phyloP scores from a whole-genome alignment of 2,888 invertebrate species.

The Orthosia incerta region DNA sequence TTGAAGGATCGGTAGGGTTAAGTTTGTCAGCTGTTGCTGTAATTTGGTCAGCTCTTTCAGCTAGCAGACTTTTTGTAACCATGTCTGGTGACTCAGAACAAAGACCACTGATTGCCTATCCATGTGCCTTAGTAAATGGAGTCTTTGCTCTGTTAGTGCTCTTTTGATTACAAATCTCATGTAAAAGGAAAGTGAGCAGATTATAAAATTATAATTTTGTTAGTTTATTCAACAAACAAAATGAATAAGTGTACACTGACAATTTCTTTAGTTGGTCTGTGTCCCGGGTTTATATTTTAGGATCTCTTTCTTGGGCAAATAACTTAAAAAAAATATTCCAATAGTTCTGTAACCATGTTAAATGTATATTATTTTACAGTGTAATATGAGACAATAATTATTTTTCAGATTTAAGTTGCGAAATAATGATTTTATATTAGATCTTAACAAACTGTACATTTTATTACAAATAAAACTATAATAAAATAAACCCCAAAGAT shows the following conservation, averaged over 20 bases:
- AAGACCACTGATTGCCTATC: conserved; percentile 97
- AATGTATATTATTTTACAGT: conserved; percentile 38
- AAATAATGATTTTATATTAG: conserved; percentile 47
- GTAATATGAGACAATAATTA: conserved; percentile 28
- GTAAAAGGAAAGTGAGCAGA: conserved; percentile 9
- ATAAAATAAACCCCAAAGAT: conserved; percentile 71
- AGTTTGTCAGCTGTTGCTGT: conserved; percentile 93
- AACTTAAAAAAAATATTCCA: conserved; percentile 21
- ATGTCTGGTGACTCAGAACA: conserved; percentile 97
- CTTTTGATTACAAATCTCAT: conserved; percentile 91
- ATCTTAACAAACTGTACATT: conserved; percentile 50
- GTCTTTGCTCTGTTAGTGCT: conserved; percentile 98
- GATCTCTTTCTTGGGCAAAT: background rate
- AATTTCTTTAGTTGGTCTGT: background rate
- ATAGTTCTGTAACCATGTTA: conserved; percentile 24
- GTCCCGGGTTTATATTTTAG: conserved; percentile 1
- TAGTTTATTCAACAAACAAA: background rate
- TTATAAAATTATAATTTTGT: conserved; percentile 12
- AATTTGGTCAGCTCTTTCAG: conserved; percentile 97
- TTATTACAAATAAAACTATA: conserved; percentile 64
- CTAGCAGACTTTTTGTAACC: conserved; percentile 97
- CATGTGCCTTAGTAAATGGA: conserved; percentile 97
- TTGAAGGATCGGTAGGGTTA: conserved; percentile 94
- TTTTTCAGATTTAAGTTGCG: conserved; percentile 31
- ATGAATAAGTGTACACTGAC: background rate